A percentile compares a stretch with the other conserved stretches of the same genome.
These are phyloP conservation scores for Temnopleurus reevesii DNA, from an alignment of 53 echinoderm and acorn worm genomes.

Conservation along the genomic window DNA sequence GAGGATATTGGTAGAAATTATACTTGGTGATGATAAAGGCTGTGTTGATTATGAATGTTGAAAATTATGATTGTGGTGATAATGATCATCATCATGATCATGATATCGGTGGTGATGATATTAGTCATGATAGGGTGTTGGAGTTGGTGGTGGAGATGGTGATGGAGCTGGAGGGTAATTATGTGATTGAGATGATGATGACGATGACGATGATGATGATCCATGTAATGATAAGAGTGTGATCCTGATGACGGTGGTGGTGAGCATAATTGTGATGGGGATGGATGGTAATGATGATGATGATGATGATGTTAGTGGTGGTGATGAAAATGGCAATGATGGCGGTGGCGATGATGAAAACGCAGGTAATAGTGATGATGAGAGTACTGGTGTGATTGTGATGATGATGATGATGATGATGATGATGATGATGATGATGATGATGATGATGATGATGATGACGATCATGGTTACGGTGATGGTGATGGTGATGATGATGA, in stretches of 20 bases:
- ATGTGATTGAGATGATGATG: background rate
- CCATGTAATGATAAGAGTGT: too few relatives aligned
- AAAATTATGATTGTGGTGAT: too few relatives aligned
- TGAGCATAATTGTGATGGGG: too few relatives aligned
- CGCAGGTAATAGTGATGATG: too few relatives aligned
- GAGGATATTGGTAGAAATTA: too few relatives aligned
- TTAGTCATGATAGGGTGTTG: too few relatives aligned
- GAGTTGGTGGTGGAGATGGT: too few relatives aligned
- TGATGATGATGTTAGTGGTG: background rate
- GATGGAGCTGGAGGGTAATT: too few relatives aligned
- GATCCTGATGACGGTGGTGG: background rate
- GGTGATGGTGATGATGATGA: background rate
- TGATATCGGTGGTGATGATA: too few relatives aligned
- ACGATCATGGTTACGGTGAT: background rate
- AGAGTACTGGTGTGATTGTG: background rate
- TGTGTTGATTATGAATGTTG: too few relatives aligned
- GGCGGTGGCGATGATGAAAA: background rate
- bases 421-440: background rate
- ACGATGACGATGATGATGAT: background rate
- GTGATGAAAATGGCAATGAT: background rate
- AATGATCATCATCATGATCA: too few relatives aligned
- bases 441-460: background rate
- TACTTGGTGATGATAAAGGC: too few relatives aligned
- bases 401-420: background rate
- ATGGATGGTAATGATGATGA: background rate